These are phyloP conservation scores for Malthinus flaveolus DNA, from an alignment of 2,888 invertebrate species.

Conservation along the genomic window DNA sequence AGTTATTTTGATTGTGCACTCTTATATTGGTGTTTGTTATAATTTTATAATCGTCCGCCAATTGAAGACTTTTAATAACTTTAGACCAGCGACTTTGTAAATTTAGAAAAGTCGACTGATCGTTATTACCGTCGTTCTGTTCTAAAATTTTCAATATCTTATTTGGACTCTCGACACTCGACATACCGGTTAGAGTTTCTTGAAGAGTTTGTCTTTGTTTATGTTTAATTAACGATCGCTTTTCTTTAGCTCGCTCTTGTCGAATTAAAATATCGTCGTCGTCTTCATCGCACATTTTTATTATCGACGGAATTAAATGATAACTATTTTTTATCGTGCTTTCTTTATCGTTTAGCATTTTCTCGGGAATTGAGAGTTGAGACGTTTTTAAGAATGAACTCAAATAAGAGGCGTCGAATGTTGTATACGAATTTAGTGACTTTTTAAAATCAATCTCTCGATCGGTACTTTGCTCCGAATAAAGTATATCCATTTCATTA, in stretches of 20 bases:
- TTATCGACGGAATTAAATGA: slow-evolving; percentile 41
- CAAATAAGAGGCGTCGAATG: slow-evolving; percentile 15
- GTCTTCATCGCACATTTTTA: slow-evolving; percentile 39
- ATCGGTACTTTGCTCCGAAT: not conserved
- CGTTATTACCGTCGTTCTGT: slow-evolving; percentile 15
- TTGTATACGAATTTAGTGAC: not conserved
- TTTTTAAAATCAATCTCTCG: not conserved
- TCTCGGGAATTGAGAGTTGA: not conserved
- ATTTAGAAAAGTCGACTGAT: slow-evolving; percentile 10
- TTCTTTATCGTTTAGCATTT: slow-evolving; percentile 8
- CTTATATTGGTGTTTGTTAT: slow-evolving; percentile 42
- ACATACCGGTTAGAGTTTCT: slow-evolving; percentile 11
- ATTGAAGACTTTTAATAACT: slow-evolving; percentile 37
- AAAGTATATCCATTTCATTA: not conserved
- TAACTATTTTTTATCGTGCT: slow-evolving; percentile 43
- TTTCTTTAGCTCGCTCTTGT: not conserved
- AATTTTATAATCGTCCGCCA: slow-evolving; percentile 34
- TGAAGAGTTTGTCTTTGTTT: slow-evolving; percentile 14
- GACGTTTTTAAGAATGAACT: slow-evolving; percentile 9
- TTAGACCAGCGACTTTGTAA: slow-evolving; percentile 38
- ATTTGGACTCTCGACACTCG: slow-evolving; percentile 17
- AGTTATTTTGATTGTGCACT: slow-evolving; percentile 38
- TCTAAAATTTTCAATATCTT: slow-evolving; percentile 19
- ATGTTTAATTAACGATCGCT: not conserved
- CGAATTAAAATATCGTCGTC: slow-evolving; percentile 23